These are phyloP conservation scores for Brachionus asplanchnoidis DNA, from an alignment of 1,140 invertebrate genomes.

Conservation along the genomic window DNA sequence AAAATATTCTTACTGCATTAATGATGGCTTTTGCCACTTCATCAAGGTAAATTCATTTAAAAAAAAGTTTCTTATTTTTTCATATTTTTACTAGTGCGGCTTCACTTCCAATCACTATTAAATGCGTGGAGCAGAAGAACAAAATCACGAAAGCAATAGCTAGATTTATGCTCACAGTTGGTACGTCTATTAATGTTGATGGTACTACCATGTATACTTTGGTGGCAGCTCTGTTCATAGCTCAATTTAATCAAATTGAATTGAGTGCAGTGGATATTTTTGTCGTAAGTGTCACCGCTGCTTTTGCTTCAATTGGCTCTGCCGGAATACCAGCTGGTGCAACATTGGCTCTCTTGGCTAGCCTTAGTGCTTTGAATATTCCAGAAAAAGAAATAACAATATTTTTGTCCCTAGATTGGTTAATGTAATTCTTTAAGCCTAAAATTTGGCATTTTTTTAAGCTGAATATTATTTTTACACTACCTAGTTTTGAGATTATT, in stretches of 20 bases:
- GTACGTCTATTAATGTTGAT: conserved; percentile 62
- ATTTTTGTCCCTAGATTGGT: conserved; percentile 92
- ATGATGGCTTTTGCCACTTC: conserved; percentile 62
- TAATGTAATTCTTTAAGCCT: background rate
- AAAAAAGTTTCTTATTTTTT: background rate
- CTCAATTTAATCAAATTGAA: conserved; percentile 64
- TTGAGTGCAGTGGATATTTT: conserved; percentile 61
- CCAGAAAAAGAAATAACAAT: conserved; percentile 85
- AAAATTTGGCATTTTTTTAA: no score
- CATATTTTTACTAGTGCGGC: conserved; percentile 67
- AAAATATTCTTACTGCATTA: conserved; percentile 63
- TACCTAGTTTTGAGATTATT: conserved; percentile 43
- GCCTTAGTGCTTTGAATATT: conserved; percentile 83
- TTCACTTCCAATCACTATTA: conserved; percentile 86
- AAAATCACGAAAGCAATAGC: conserved; percentile 81
- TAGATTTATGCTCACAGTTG: conserved; percentile 89
- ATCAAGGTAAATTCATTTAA: background rate
- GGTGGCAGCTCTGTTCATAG: conserved; percentile 67
- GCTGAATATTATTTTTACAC: conserved; percentile 44
- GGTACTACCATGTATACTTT: conserved; percentile 60
- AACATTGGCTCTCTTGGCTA: conserved; percentile 87
- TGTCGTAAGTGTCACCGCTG: conserved; percentile 73
- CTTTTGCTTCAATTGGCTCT: conserved; percentile 90
- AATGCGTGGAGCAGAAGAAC: conserved; percentile 83
- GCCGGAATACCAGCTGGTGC: conserved; percentile 87